Percentiles rank a stretch among this genome's conserved stretches.
phyloP scores from a whole-genome alignment of 2,888 invertebrate genomes.

The Galerucella nymphaeae region DNA sequence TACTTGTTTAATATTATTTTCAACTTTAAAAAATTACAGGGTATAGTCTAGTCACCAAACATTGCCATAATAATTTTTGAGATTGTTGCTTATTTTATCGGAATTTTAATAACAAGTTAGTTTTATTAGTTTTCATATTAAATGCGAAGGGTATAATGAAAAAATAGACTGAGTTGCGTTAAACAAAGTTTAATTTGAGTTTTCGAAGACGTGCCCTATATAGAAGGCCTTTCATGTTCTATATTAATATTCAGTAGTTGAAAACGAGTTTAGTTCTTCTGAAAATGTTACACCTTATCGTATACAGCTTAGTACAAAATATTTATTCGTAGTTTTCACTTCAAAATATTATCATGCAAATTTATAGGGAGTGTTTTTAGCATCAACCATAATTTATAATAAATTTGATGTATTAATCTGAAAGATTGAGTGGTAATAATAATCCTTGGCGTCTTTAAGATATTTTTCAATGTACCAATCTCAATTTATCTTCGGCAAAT shows the following conservation, averaged over 20 bases:
- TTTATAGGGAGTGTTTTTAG: background rate
- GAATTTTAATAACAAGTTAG: background rate
- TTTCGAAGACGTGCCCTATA: slow-evolving; percentile 4
- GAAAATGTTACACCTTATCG: background rate
- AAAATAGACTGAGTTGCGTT: background rate
- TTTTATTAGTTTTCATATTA: too few relatives aligned
- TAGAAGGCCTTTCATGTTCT: slow-evolving; percentile 10
- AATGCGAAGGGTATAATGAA: background rate
- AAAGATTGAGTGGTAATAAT: background rate
- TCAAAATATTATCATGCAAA: too few relatives aligned
- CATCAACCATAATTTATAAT: background rate
- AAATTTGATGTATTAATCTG: background rate
- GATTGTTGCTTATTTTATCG: too few relatives aligned
- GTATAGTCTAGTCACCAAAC: too few relatives aligned
- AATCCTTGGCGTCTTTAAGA: background rate
- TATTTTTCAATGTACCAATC: slow-evolving; percentile 15
- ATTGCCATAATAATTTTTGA: too few relatives aligned
- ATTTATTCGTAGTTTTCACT: background rate
- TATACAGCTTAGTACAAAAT: background rate
- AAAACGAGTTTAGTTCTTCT: background rate
- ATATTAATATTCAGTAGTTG: slow-evolving; percentile 12
- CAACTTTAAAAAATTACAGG: background rate
- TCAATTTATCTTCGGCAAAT: slow-evolving; percentile 19
- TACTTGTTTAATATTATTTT: too few relatives aligned
- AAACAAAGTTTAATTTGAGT: slow-evolving; percentile 13